Conservation (phyloP, 2,797 vertebrate genomes). For the Typhlichthys subterraneus region DNA sequence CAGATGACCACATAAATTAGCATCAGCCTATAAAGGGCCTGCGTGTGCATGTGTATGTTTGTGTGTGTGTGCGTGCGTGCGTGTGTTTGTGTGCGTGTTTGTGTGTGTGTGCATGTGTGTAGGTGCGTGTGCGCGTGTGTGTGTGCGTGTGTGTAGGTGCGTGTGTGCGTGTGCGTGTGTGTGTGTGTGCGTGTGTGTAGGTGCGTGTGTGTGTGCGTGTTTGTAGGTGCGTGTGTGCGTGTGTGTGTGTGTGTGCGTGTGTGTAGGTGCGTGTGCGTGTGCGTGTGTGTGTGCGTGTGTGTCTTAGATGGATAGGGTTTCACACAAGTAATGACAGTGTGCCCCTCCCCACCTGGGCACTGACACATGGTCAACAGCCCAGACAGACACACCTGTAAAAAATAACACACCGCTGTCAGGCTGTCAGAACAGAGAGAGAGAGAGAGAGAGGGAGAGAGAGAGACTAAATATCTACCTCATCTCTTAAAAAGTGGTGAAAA, state of each 20-base stretch:
- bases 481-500: conserved; percentile 22
- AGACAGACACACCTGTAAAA: conserved; percentile 62
- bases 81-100: conserved; percentile 43
- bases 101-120: conserved; percentile 35
- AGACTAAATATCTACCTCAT: conserved; percentile 7
- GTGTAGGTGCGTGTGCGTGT: conserved; percentile 45
- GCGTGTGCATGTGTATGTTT: conserved; percentile 23
- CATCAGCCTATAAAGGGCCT: conserved; percentile 48
- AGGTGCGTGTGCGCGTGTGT: conserved; percentile 31
- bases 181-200: conserved; percentile 35
- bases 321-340: conserved; percentile 74
- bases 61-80: conserved; percentile 40
- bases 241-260: conserved; percentile 38
- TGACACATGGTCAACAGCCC: conserved; percentile 68
- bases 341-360: conserved; percentile 61
- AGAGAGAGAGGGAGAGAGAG: background rate
- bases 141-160: conserved; percentile 45
- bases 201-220: conserved; percentile 45
- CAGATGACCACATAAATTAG: conserved; percentile 65
- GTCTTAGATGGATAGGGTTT: conserved; percentile 60
- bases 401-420: conserved; percentile 47
- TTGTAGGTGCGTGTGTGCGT: conserved; percentile 41
- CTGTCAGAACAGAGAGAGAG: conserved; percentile 16
- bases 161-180: conserved; percentile 43
- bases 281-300: conserved; percentile 48